These are phyloP conservation scores for Hydrochoerus hydrochaeris DNA, from an alignment of 2,113 vertebrate species.

Conservation along the genomic window DNA sequence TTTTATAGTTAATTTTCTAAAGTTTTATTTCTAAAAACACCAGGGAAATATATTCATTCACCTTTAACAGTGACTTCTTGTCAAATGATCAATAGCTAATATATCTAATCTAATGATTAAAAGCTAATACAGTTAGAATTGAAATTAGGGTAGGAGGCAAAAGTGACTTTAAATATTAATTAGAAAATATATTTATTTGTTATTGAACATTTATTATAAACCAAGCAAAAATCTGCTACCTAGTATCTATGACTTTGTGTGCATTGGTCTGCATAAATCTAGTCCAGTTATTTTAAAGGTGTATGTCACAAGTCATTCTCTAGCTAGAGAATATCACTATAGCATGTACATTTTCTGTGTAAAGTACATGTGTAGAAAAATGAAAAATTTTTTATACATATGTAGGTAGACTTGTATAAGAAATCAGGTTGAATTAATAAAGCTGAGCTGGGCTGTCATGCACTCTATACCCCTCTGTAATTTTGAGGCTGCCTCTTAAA, in stretches of 20 bases:
- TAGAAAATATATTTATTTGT: background rate
- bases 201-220: background rate
- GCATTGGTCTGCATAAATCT: background rate
- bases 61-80: background rate
- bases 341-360: background rate
- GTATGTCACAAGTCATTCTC: background rate
- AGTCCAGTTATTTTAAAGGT: background rate
- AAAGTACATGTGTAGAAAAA: background rate
- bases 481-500: background rate
- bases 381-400: too few species aligned
- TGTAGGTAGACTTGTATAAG: background rate
- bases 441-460: background rate
- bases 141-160: background rate
- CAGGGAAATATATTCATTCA: background rate
- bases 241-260: background rate
- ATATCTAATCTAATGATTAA: background rate
- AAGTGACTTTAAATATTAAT: background rate
- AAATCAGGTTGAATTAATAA: background rate
- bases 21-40: background rate
- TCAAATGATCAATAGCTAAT: background rate
- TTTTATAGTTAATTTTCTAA: background rate
- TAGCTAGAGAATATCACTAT: background rate
- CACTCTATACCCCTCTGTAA: background rate
- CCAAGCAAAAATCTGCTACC: background rate
- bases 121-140: background rate